phyloP scores from a whole-genome alignment of 23 tunicate species.

The Trididemnum clinides region DNA sequence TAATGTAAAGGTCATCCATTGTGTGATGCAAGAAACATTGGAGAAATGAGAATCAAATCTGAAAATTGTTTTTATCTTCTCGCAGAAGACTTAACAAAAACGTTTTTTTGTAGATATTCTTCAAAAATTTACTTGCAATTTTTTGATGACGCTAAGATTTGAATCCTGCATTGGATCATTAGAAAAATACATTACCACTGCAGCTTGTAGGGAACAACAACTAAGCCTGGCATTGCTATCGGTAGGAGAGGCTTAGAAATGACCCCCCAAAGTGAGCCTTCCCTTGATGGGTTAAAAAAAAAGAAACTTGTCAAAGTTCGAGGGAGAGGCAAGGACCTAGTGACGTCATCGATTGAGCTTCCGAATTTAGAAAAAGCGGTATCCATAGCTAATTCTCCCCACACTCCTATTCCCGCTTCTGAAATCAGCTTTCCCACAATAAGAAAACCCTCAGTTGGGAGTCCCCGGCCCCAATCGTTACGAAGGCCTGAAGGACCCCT shows the following conservation, averaged over 20 bases:
- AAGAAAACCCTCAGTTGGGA: neutral
- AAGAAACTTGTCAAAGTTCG: neutral
- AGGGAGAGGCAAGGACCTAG: neutral
- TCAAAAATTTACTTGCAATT: too few relatives aligned
- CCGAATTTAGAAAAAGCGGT: neutral
- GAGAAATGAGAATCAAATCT: too few relatives aligned
- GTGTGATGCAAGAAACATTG: too few relatives aligned
- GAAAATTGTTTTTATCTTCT: too few relatives aligned
- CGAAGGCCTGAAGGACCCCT: neutral
- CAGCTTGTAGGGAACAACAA: too few relatives aligned
- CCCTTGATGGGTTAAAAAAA: neutral
- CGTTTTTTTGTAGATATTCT: too few relatives aligned
- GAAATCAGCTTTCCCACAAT: neutral
- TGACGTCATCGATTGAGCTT: neutral
- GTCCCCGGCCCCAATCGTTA: constrained; percentile 15
- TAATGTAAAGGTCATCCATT: too few relatives aligned
- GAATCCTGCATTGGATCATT: too few relatives aligned
- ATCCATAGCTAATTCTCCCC: neutral
- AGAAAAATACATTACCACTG: too few relatives aligned
- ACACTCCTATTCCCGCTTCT: neutral
- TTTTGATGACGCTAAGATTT: too few relatives aligned
- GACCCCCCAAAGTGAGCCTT: neutral
- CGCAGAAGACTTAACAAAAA: too few relatives aligned
- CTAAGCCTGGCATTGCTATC: neutral
- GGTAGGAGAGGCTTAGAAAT: neutral